Conservation (phyloP, 2,888 invertebrate species). For the Fabriciana adippe region DNA sequence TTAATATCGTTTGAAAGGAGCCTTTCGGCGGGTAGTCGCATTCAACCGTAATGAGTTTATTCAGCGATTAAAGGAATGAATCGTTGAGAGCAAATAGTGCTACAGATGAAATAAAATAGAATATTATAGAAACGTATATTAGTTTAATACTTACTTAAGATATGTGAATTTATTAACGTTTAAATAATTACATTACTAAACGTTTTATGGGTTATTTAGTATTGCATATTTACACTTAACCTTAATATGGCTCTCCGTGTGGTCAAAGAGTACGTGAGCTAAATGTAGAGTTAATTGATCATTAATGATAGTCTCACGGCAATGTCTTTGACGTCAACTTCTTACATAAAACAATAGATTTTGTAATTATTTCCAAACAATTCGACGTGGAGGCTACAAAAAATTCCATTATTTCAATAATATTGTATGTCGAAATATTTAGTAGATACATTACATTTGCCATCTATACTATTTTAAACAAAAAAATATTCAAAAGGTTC, state of each 20-base stretch:
- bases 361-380: slow-evolving; percentile 5
- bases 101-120: slow-evolving; percentile 48
- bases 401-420: not conserved
- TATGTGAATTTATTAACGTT: slow-evolving; percentile 15
- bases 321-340: slow-evolving; percentile 1
- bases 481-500: too few species aligned
- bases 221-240: slow-evolving; percentile 33
- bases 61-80: slow-evolving; percentile 80
- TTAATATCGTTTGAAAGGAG: slow-evolving; percentile 79
- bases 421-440: not conserved
- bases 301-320: slow-evolving; percentile 22
- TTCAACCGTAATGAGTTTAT: slow-evolving; percentile 80
- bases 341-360: not conserved
- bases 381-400: not conserved
- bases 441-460: not conserved
- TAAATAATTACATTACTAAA: slow-evolving; percentile 8
- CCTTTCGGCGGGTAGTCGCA: slow-evolving; percentile 78
- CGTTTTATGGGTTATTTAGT: not conserved
- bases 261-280: slow-evolving; percentile 21
- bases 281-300: slow-evolving; percentile 20
- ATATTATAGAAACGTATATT: slow-evolving; percentile 21
- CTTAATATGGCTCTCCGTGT: slow-evolving; percentile 32
- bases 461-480: too few species aligned
- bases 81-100: slow-evolving; percentile 76
- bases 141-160: slow-evolving; percentile 19